phyloP scores from a whole-genome alignment of 2,797 vertebrate species.

The Hemibagrus guttatus region DNA sequence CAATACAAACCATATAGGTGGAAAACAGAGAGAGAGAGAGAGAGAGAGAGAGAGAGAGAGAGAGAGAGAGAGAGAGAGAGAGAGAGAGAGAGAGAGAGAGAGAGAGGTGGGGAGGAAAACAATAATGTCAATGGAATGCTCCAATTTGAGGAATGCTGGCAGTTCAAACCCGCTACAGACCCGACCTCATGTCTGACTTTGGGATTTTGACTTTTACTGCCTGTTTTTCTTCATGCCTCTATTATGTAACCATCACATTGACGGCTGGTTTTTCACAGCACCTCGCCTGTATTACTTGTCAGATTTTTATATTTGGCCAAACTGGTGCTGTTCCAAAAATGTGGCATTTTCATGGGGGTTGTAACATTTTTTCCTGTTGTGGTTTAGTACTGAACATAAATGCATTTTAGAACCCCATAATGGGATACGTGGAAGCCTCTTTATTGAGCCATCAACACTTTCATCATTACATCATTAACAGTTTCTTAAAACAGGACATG shows the following conservation, averaged over 20 bases:
- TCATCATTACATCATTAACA: constrained; percentile 14
- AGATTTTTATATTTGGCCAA: constrained; percentile 15
- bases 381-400: constrained; percentile 1
- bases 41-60: too few relatives aligned
- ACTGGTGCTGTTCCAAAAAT: constrained; percentile 15
- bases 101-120: constrained; percentile 12
- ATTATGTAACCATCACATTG: constrained; percentile 43
- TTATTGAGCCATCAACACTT: background rate
- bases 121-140: constrained; percentile 43
- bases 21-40: background rate
- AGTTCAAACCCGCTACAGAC: constrained; percentile 42
- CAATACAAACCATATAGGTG: constrained; percentile 32
- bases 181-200: constrained; percentile 26
- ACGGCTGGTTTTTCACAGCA: constrained; percentile 33
- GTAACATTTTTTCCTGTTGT: constrained; percentile 1
- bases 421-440: background rate
- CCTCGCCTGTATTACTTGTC: constrained; percentile 11
- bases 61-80: constrained; percentile 3
- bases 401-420: background rate
- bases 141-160: constrained; percentile 48
- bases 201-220: constrained; percentile 32
- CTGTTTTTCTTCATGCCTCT: constrained; percentile 33
- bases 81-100: background rate
- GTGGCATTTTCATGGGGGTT: background rate
- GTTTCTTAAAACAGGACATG: background rate